These are phyloP conservation scores for Lepidocolaptes lacrymiger DNA, from an alignment of 2,797 vertebrate genomes.

Conservation along the genomic window DNA sequence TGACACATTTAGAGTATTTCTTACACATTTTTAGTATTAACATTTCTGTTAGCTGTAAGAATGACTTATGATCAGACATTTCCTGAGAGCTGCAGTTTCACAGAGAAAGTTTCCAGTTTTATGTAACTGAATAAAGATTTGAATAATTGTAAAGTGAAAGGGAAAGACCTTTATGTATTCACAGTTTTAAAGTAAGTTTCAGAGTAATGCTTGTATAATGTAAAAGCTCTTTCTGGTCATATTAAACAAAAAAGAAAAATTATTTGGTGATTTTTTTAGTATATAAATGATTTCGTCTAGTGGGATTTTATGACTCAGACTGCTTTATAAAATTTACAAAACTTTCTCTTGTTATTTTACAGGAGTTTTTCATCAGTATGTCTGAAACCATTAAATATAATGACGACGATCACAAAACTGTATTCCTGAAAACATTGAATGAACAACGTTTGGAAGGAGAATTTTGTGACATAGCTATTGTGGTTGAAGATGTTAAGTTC, in stretches of 20 bases:
- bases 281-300: background rate
- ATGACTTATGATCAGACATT: background rate
- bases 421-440: conserved; percentile 94
- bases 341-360: background rate
- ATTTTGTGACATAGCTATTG: conserved; percentile 94
- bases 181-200: background rate
- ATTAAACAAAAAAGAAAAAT: background rate
- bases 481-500: conserved; percentile 96
- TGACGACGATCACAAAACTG: conserved; percentile 96
- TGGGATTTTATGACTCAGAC: background rate
- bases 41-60: background rate
- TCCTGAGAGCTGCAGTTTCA: background rate
- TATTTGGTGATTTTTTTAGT: background rate
- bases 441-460: conserved; percentile 94
- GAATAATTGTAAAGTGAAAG: background rate
- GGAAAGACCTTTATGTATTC: background rate
- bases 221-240: background rate
- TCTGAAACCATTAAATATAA: conserved; percentile 96
- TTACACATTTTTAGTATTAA: background rate
- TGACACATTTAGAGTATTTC: background rate
- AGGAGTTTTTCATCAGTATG: conserved; percentile 91
- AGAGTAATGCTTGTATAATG: background rate
- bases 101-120: background rate
- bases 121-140: background rate
- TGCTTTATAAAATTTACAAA: background rate